phyloP scores from a whole-genome alignment of 2,797 vertebrate genomes.

The Huso huso region DNA sequence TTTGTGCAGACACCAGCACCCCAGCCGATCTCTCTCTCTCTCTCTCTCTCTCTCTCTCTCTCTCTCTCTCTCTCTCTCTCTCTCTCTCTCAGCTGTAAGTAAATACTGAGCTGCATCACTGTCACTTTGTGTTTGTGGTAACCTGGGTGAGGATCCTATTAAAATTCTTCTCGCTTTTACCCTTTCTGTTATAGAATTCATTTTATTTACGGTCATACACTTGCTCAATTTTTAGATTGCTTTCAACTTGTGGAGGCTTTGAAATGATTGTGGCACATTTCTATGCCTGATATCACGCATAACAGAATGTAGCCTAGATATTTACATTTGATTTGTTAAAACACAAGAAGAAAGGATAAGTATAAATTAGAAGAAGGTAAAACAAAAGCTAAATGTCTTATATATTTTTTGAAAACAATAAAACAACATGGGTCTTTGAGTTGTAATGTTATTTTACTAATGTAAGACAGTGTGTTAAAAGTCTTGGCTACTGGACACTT shows the following conservation, averaged over 20 bases:
- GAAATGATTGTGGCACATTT: background rate
- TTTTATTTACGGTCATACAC: conserved; percentile 6
- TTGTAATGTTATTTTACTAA: too few species aligned
- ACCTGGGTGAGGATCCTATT: background rate
- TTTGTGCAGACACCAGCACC: conserved; percentile 6
- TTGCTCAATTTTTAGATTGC: background rate
- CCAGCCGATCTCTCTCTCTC: background rate
- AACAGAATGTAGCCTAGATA: background rate
- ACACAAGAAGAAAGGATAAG: too few species aligned
- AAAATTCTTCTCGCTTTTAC: background rate
- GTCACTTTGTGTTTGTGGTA: conserved; percentile 8
- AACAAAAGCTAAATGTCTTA: too few species aligned
- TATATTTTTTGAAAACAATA: too few species aligned
- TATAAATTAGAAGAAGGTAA: too few species aligned
- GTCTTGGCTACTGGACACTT: too few species aligned
- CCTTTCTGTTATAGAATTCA: background rate
- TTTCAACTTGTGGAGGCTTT: background rate
- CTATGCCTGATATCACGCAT: background rate
- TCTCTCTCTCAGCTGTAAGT: conserved; percentile 1
- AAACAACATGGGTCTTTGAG: too few species aligned
- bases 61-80: background rate
- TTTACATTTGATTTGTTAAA: too few species aligned
- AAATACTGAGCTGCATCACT: conserved; percentile 5
- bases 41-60: background rate
- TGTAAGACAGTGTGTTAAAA: too few species aligned